A percentile compares a stretch with the other conserved stretches of the same genome.
Evolutionary conservation across 1,140 invertebrate genomes (phyloP).

Genomic region (Sarcophaga bullata): DNA sequence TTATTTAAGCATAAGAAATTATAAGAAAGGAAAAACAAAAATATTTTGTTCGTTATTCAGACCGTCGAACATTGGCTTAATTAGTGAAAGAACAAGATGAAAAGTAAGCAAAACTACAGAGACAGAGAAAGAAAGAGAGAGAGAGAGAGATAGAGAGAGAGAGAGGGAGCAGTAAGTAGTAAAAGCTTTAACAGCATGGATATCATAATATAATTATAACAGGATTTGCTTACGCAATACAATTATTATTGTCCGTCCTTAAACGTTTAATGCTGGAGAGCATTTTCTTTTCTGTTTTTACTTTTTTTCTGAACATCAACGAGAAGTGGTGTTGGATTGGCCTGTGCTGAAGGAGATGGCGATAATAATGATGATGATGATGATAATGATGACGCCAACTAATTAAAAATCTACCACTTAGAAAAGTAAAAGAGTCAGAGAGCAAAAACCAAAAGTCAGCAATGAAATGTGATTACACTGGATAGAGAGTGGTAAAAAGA

Average conservation of each 20-base stretch:
- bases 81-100: neutral
- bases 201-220: neutral
- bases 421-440: neutral
- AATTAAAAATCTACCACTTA: conserved; percentile 21
- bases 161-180: neutral
- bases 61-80: conserved; percentile 9
- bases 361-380: neutral
- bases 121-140: too few relatives aligned
- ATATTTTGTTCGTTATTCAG: neutral
- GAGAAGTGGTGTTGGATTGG: too few relatives aligned
- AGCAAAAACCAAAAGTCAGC: neutral
- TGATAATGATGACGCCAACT: conserved; percentile 1
- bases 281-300: neutral
- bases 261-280: conserved; percentile 10
- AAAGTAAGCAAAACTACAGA: too few relatives aligned
- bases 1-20: neutral
- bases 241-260: conserved; percentile 20
- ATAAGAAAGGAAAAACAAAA: neutral
- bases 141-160: too few relatives aligned
- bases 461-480: neutral
- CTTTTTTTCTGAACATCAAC: too few relatives aligned
- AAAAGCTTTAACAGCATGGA: neutral
- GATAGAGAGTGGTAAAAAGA: neutral
- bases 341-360: neutral
- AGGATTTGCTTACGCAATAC: conserved; percentile 40